A percentile compares a stretch with the other conserved stretches of the same genome.
Conservation (phyloP, 2,888 invertebrate species). For the Xanthostigma xanthostigma region DNA sequence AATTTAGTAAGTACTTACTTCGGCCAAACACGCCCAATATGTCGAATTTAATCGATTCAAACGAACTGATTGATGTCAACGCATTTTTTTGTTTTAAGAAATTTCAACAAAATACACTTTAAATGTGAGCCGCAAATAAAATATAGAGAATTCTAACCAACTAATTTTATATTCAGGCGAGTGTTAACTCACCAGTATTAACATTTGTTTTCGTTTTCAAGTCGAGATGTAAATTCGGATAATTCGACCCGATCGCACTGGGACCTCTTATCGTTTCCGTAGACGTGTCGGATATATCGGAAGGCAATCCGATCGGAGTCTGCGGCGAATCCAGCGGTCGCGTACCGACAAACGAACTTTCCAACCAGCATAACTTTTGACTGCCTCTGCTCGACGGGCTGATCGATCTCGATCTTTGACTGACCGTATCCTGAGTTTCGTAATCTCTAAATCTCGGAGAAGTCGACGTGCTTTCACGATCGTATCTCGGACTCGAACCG, state of each 20-base stretch:
- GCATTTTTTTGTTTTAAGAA: not conserved
- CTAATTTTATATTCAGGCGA: slow-evolving; percentile 16
- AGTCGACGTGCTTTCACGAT: slow-evolving; percentile 15
- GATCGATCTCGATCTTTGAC: slow-evolving; percentile 21
- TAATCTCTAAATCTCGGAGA: slow-evolving; percentile 16
- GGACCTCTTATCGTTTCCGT: slow-evolving; percentile 16
- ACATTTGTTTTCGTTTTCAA: slow-evolving; percentile 5
- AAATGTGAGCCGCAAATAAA: slow-evolving; percentile 1
- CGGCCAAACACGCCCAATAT: too few relatives aligned
- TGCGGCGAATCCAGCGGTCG: slow-evolving; percentile 75
- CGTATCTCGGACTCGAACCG: slow-evolving; percentile 8
- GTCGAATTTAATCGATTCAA: too few relatives aligned
- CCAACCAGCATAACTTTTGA: slow-evolving; percentile 73
- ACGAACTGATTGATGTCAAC: too few relatives aligned
- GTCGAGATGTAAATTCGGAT: slow-evolving; percentile 4
- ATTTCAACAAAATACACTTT: not conserved
- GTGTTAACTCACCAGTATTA: slow-evolving; percentile 30
- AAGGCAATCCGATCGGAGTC: slow-evolving; percentile 46
- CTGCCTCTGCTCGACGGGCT: slow-evolving; percentile 43
- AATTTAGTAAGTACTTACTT: too few relatives aligned
- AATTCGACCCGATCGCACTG: not conserved
- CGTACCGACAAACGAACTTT: slow-evolving; percentile 80
- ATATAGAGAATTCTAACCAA: not conserved
- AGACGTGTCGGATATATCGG: slow-evolving; percentile 30
- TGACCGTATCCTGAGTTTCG: slow-evolving; percentile 21